Percentiles rank a stretch among this genome's conserved stretches.
Evolutionary conservation across 1,140 invertebrate genomes (phyloP).

Genomic region (Papilio helenus): DNA sequence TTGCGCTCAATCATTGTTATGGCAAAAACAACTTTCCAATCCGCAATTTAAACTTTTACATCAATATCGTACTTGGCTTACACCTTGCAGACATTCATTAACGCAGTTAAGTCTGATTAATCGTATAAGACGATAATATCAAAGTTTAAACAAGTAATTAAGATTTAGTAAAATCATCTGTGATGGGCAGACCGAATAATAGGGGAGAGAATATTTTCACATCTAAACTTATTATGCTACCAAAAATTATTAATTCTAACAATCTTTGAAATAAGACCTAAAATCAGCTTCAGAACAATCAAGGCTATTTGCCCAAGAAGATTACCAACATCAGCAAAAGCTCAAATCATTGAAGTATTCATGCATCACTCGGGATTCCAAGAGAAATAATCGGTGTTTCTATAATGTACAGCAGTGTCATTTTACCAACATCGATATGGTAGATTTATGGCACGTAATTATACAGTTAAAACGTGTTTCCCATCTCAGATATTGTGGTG

Average conservation of each 20-base stretch:
- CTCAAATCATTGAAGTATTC: not conserved
- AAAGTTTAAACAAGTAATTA: slow-evolving; percentile 1
- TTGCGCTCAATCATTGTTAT: slow-evolving; percentile 35
- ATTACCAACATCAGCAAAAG: not conserved
- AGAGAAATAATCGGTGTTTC: not conserved
- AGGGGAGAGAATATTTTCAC: not conserved
- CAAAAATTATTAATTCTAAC: too few relatives aligned
- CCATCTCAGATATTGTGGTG: not conserved
- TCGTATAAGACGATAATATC: not conserved
- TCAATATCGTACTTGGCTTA: slow-evolving; percentile 5
- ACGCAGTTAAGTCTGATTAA: not conserved
- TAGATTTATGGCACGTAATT: slow-evolving; percentile 7
- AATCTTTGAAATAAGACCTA: too few relatives aligned
- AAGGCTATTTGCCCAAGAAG: not conserved
- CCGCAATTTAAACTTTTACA: slow-evolving; percentile 27
- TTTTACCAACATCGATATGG: slow-evolving; percentile 1
- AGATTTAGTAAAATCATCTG: not conserved
- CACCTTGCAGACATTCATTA: not conserved
- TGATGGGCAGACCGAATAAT: not conserved
- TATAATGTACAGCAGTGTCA: not conserved
- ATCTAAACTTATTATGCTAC: not conserved
- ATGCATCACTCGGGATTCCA: not conserved
- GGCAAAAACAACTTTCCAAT: slow-evolving; percentile 38
- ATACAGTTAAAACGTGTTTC: slow-evolving; percentile 6
- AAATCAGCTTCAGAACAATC: too few relatives aligned